Base-by-base conservation (phyloP, 2,797 vertebrate species). In the Cirrhinus molitorella region DNA sequence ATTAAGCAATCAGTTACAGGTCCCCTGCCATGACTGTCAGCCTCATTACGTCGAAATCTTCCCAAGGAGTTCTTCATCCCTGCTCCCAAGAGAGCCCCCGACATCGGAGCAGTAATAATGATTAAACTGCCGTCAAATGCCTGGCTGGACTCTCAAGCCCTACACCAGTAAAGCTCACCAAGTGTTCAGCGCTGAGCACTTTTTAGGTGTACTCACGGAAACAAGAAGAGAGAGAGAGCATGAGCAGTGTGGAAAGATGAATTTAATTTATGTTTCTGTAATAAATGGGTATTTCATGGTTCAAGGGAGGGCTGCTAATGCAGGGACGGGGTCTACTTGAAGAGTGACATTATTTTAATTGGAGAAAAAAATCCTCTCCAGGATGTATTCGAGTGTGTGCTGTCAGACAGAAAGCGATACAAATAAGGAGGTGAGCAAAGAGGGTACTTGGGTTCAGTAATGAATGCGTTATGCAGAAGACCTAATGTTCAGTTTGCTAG, bases 111-210 rank as follows among this genome's bases (percentile, higher is more conserved):
- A 85, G 89, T 89, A 90, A 90, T 86, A 91, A 91, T 89, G 88
- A 92, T 92, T 89, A 91, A 93, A 91, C 90, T 90, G 87, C 87
- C 91, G 87, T 90, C 90, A 92, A 89, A 93, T 89, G 89, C 87
- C 87, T 90, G 87, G 81, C 88, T 89, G 91, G 92, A 91, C 91
- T 89, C 89, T 87, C 57, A 37, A 84, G 31, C 67, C 61, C 78
- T 67, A 80, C 68, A 85, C 72, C 75, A 87, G 74, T 68, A 80
- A 83, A 79, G 75, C 83, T 81, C 86, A 81, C 51, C 4, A 51
- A 85, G 51, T 65, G 71, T 83, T 80, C 65, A 86, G 65, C 49
- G 17, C 40, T 40, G 70, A 79, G 79, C 67, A 76, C 47, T 61
- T 70, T 73, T 75, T 43, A 67, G 71, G 72, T 45, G 70, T 74